phyloP scores from a whole-genome alignment of 2,113 vertebrate genomes.

The Athene cunicularia region DNA sequence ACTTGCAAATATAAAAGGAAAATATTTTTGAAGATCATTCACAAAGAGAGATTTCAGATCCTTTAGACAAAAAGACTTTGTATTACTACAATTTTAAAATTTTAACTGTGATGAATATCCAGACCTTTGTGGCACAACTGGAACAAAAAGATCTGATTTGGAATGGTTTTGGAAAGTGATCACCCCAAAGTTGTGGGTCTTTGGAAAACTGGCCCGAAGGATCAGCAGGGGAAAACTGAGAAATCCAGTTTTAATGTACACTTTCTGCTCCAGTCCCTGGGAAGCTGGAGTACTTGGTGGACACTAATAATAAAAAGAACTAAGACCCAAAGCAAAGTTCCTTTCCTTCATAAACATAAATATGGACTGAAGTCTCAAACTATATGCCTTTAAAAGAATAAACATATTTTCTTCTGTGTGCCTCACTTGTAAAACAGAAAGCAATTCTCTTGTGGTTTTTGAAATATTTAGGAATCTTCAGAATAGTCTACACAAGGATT shows the following conservation, averaged over 20 bases:
- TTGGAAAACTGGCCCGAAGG: background rate
- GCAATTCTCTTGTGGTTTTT: background rate
- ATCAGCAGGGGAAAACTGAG: background rate
- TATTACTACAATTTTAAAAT: background rate
- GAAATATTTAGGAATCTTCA: background rate
- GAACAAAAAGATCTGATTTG: background rate
- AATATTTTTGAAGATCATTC: background rate
- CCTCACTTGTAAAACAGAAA: background rate
- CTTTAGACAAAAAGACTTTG: background rate
- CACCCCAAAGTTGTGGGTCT: background rate
- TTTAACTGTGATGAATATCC: fast-evolving
- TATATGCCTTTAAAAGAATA: background rate
- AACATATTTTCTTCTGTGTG: background rate
- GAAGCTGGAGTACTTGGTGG: background rate
- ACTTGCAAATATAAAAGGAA: background rate
- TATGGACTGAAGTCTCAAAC: background rate
- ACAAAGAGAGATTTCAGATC: background rate
- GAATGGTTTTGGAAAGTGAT: background rate
- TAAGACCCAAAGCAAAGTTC: background rate
- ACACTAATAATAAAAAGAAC: background rate
- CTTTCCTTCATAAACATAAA: background rate
- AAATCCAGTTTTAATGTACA: background rate
- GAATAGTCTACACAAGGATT: background rate
- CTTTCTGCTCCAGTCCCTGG: background rate
- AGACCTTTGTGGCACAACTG: background rate